phyloP scores from a whole-genome alignment of 2,797 vertebrate genomes.

The Ctenosaura bakeri region DNA sequence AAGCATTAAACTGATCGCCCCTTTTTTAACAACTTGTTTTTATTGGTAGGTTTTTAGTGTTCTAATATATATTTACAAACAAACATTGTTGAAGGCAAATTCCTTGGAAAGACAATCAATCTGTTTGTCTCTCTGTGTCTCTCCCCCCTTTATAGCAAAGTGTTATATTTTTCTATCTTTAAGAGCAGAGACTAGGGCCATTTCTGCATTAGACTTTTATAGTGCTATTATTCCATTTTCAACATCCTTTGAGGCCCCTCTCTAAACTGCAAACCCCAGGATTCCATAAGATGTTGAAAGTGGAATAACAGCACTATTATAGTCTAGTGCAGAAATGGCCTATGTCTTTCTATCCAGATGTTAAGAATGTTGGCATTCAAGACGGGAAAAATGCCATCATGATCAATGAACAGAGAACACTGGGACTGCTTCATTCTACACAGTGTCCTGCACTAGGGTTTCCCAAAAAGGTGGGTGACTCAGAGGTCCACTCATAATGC shows the following conservation, averaged over 20 bases:
- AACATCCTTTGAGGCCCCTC: too few relatives aligned
- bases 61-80: conserved; percentile 4
- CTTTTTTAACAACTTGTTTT: conserved; percentile 30
- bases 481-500: too few relatives aligned
- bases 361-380: conserved; percentile 9
- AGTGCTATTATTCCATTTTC: too few relatives aligned
- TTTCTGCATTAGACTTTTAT: too few relatives aligned
- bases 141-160: not conserved
- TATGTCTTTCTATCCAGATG: not conserved
- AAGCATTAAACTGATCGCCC: conserved; percentile 47
- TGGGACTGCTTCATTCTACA: not conserved
- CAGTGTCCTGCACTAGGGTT: not conserved
- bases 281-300: too few relatives aligned
- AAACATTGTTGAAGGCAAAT: conserved; percentile 23
- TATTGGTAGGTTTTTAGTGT: not conserved
- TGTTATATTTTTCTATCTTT: conserved; percentile 1
- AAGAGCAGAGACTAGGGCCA: not conserved
- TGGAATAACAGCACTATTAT: too few relatives aligned
- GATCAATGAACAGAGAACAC: not conserved
- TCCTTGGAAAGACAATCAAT: not conserved
- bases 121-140: conserved; percentile 6
- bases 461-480: too few relatives aligned
- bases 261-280: too few relatives aligned
- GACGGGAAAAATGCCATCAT: not conserved
- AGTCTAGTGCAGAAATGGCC: too few relatives aligned